Evolutionary conservation across 2,113 vertebrate genomes (phyloP).

Genomic region (Recurvirostra avosetta): DNA sequence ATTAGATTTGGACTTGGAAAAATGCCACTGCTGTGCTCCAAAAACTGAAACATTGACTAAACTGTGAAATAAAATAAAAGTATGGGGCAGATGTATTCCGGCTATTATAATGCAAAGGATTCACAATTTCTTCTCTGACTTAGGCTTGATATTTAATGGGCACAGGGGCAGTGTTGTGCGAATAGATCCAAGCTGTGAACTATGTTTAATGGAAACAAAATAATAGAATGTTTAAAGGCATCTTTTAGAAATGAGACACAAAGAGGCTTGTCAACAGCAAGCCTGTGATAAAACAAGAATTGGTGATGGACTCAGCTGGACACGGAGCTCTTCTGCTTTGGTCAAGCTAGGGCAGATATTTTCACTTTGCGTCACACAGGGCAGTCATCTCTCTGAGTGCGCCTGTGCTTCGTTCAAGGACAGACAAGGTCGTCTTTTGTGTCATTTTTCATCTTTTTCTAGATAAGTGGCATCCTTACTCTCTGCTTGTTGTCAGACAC

Average conservation of each 20-base stretch:
- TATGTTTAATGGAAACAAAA: neutral
- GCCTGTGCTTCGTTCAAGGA: neutral
- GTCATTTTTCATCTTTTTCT: neutral
- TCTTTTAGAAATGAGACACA: neutral
- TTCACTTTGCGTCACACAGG: neutral
- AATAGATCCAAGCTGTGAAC: neutral
- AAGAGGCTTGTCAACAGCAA: neutral
- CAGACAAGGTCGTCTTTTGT: neutral
- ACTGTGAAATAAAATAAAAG: neutral
- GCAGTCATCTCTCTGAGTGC: neutral
- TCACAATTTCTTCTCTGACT: neutral
- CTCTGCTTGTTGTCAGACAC: neutral
- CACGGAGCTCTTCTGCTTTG: accelerated
- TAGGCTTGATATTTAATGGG: neutral
- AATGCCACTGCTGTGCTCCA: neutral
- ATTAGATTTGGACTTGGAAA: conserved; percentile 36
- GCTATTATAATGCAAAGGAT: neutral
- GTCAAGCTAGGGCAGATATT: neutral
- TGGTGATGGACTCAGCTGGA: neutral
- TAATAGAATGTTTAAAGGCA: neutral
- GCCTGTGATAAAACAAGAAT: accelerated
- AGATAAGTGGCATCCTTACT: neutral
- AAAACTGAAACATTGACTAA: conserved; percentile 12
- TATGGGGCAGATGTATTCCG: neutral
- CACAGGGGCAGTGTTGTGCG: neutral